These are phyloP conservation scores for Catocala nupta DNA, from an alignment of 2,888 invertebrate species.

Conservation along the genomic window DNA sequence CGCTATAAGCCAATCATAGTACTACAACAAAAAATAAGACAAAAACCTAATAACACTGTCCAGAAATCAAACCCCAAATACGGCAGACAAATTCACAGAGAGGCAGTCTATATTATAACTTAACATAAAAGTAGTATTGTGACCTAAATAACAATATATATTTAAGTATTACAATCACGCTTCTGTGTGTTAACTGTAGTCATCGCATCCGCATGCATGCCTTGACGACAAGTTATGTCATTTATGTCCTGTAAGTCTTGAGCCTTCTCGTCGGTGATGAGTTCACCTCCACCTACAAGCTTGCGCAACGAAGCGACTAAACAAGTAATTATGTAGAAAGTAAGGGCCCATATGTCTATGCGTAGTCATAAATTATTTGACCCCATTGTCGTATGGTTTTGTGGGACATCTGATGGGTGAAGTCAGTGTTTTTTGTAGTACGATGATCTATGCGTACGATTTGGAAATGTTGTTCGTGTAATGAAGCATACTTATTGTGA, in stretches of 20 bases:
- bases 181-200: background rate
- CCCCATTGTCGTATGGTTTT: constrained; percentile 11
- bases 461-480: background rate
- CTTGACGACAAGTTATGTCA: constrained; percentile 10
- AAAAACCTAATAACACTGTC: no score
- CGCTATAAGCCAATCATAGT: no score
- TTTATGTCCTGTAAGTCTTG: background rate
- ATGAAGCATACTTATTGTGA: no score
- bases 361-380: constrained; percentile 17
- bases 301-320: constrained; percentile 13
- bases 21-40: no score
- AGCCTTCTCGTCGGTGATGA: constrained; percentile 7
- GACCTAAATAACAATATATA: constrained; percentile 2
- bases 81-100: no score
- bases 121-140: constrained; percentile 1
- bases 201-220: constrained; percentile 10
- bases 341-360: constrained; percentile 14
- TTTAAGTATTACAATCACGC: constrained; percentile 1
- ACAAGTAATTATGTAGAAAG: constrained; percentile 26
- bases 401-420: constrained; percentile 12
- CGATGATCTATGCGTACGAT: background rate
- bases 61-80: no score
- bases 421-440: background rate
- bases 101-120: background rate
- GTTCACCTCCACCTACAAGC: background rate